A percentile compares a stretch with the other conserved stretches of the same genome.
Evolutionary conservation across 2,113 vertebrate species (phyloP).

Genomic region (Gnathonemus echidnorhynchus): DNA sequence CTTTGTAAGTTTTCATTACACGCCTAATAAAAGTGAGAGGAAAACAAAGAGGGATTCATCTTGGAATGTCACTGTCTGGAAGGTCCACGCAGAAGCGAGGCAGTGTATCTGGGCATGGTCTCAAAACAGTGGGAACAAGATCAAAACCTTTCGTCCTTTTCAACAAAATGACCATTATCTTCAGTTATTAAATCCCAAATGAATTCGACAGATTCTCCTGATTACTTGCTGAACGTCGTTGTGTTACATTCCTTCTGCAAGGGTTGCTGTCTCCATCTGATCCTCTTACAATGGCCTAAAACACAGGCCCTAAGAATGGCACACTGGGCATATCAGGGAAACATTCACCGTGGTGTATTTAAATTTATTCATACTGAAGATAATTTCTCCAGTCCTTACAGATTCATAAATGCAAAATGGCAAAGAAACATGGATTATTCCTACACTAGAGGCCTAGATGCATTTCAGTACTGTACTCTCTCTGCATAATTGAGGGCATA

Average conservation of each 20-base stretch:
- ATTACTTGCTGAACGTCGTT: constrained; percentile 25
- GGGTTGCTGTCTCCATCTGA: background rate
- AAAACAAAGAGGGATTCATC: constrained; percentile 17
- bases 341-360: background rate
- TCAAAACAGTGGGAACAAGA: constrained; percentile 24
- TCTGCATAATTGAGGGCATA: background rate
- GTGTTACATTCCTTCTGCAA: constrained; percentile 15
- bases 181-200: constrained; percentile 31
- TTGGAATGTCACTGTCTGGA: background rate
- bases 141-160: constrained; percentile 17
- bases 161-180: background rate
- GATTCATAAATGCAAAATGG: background rate
- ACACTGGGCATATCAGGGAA: background rate
- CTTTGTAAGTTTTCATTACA: constrained; percentile 15
- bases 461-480: background rate
- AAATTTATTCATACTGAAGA: background rate
- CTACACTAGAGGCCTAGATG: background rate
- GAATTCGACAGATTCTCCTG: constrained; percentile 15
- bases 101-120: constrained; percentile 13
- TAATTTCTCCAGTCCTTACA: background rate
- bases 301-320: background rate
- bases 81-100: constrained; percentile 17
- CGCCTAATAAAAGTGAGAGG: background rate
- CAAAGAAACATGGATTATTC: background rate
- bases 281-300: background rate